Conservation (phyloP, 2,797 vertebrate species). For the Sternarchorhynchus goeldii region DNA sequence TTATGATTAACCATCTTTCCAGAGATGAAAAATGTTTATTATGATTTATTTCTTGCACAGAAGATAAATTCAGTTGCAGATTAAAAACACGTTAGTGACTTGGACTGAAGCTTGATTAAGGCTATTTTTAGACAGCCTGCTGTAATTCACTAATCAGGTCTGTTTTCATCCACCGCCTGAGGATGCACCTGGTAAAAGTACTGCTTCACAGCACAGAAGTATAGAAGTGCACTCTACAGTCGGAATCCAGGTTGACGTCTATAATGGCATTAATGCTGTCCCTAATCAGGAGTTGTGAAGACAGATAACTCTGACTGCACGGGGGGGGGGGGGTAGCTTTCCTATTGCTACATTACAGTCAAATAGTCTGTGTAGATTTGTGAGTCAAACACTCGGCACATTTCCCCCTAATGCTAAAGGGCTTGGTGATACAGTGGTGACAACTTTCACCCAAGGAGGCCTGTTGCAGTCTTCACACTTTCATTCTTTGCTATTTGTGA, state of each 20-base stretch:
- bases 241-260: too few species aligned
- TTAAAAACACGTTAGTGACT: slow-evolving; percentile 14
- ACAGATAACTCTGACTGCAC: too few species aligned
- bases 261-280: too few species aligned
- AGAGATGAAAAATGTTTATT: slow-evolving; percentile 21
- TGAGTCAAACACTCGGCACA: too few species aligned
- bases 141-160: slow-evolving; percentile 39
- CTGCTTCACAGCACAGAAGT: slow-evolving; percentile 20
- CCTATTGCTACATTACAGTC: too few species aligned
- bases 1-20: slow-evolving; percentile 13
- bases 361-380: too few species aligned
- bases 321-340: too few species aligned
- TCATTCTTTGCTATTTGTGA: background rate
- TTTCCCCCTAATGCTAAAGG: too few species aligned
- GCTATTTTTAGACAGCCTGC: slow-evolving; percentile 34
- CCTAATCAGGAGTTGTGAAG: too few species aligned
- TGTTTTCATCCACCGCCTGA: slow-evolving; percentile 10
- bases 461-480: background rate
- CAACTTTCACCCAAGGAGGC: too few species aligned
- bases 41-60: slow-evolving; percentile 13
- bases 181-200: slow-evolving; percentile 29
- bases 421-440: too few species aligned
- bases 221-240: background rate
- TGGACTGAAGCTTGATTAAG: slow-evolving; percentile 28
- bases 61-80: slow-evolving; percentile 21